Percentiles rank a stretch among this genome's conserved stretches.
These are phyloP conservation scores for Enteromius afrohamiltoni DNA, from an alignment of 2,797 vertebrate species.

Conservation along the genomic window DNA sequence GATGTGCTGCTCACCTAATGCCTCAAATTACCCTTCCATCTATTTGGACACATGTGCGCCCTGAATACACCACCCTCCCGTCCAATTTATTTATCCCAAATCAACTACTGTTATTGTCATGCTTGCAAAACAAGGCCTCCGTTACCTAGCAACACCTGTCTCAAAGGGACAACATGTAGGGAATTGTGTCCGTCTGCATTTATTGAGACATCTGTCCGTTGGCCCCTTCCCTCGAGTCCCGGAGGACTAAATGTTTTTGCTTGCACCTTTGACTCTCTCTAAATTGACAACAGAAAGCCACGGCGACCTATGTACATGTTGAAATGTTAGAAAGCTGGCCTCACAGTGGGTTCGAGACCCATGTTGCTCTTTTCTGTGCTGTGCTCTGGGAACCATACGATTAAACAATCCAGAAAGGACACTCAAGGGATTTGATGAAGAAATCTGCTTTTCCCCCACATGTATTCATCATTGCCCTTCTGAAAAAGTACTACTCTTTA, in stretches of 20 bases:
- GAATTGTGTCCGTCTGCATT: conserved; percentile 41
- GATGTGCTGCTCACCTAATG: conserved; percentile 21
- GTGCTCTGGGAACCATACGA: background rate
- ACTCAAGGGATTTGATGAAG: background rate
- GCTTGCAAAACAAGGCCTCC: conserved; percentile 49
- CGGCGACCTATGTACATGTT: background rate
- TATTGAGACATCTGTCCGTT: conserved; percentile 46
- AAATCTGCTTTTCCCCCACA: background rate
- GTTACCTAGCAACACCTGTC: conserved; percentile 61
- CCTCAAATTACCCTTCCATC: conserved; percentile 29
- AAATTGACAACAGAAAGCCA: background rate
- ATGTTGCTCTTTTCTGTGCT: conserved; percentile 13
- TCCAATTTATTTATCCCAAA: conserved; percentile 55
- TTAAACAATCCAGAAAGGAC: too few species aligned
- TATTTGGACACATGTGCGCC: background rate
- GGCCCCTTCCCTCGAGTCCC: conserved; percentile 17
- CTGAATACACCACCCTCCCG: conserved; percentile 37
- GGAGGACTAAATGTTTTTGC: conserved; percentile 12
- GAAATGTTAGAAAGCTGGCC: conserved; percentile 2
- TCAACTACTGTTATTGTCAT: conserved; percentile 43
- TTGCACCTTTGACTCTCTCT: background rate
- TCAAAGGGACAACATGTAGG: conserved; percentile 42
- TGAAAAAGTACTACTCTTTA: background rate
- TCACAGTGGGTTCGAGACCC: background rate
- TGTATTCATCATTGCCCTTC: background rate